These are phyloP conservation scores for Zelostemma sp. DNA, from an alignment of 1,140 invertebrate genomes.

Conservation along the genomic window DNA sequence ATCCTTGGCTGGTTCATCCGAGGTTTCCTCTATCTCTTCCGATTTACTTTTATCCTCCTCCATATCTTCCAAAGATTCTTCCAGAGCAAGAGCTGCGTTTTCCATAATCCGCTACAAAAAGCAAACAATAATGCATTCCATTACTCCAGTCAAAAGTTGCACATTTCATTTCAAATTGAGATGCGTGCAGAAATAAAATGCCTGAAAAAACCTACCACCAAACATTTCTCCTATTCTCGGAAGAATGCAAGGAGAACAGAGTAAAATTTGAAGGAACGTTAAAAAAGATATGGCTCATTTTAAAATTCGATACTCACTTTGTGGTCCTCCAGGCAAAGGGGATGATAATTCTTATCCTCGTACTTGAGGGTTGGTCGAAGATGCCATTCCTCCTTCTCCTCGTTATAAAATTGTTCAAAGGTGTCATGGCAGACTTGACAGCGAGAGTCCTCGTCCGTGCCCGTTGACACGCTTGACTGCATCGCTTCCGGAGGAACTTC, in stretches of 20 bases:
- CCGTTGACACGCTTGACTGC: conserved; percentile 76
- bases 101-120: conserved; percentile 48
- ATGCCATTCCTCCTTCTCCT: conserved; percentile 97
- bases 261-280: conserved; percentile 17
- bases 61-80: conserved; percentile 40
- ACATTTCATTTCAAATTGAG: too few species aligned
- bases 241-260: conserved; percentile 55
- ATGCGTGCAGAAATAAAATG: too few species aligned
- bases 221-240: conserved; percentile 65
- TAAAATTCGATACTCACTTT: conserved; percentile 73
- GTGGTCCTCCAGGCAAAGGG: conserved; percentile 90
- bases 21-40: conserved; percentile 33
- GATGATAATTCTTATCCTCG: conserved; percentile 89
- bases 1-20: too few species aligned
- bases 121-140: too few species aligned
- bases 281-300: background rate
- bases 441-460: conserved; percentile 73
- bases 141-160: too few species aligned
- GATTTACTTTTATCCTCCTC: conserved; percentile 58
- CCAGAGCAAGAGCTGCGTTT: conserved; percentile 40
- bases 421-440: conserved; percentile 92
- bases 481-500: conserved; percentile 69
- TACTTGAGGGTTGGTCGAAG: conserved; percentile 84
- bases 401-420: conserved; percentile 95
- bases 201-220: conserved; percentile 62